phyloP scores from a whole-genome alignment of 2,888 invertebrate species.

The Agrenia bidenticulata region DNA sequence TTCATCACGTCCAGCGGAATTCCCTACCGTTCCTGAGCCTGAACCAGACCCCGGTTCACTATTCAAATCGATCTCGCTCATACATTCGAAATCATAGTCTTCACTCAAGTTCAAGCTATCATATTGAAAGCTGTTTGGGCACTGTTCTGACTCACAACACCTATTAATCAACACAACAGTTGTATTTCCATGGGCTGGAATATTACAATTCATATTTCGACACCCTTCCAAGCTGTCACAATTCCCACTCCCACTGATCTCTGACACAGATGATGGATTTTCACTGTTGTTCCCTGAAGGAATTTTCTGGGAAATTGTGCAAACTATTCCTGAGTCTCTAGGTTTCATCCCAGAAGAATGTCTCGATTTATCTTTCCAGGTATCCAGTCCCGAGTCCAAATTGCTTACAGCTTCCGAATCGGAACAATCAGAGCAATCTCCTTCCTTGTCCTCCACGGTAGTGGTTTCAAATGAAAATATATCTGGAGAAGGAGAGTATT shows the following conservation, averaged over 20 bases:
- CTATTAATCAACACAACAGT: conserved; percentile 51
- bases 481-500: background rate
- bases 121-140: conserved; percentile 20
- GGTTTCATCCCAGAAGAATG: conserved; percentile 7
- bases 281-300: conserved; percentile 7
- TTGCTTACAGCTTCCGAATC: conserved; percentile 20
- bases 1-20: background rate
- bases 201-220: conserved; percentile 13
- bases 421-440: conserved; percentile 9
- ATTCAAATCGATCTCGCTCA: conserved; percentile 53
- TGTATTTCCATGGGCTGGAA: conserved; percentile 41
- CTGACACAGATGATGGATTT: conserved; percentile 15
- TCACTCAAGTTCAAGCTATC: conserved; percentile 31
- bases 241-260: conserved; percentile 1
- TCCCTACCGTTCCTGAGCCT: background rate
- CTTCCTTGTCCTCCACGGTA: conserved; percentile 10
- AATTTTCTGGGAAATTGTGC: conserved; percentile 51
- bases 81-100: conserved; percentile 50
- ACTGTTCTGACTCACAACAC: conserved; percentile 33
- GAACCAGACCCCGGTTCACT: conserved; percentile 43
- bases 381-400: conserved; percentile 52
- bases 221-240: background rate
- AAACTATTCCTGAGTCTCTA: conserved; percentile 45
- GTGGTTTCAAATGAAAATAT: no score
- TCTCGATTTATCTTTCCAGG: conserved; percentile 45